Evolutionary conservation across 2,888 invertebrate genomes (phyloP).

Genomic region (Pseudolycoriella hygida): DNA sequence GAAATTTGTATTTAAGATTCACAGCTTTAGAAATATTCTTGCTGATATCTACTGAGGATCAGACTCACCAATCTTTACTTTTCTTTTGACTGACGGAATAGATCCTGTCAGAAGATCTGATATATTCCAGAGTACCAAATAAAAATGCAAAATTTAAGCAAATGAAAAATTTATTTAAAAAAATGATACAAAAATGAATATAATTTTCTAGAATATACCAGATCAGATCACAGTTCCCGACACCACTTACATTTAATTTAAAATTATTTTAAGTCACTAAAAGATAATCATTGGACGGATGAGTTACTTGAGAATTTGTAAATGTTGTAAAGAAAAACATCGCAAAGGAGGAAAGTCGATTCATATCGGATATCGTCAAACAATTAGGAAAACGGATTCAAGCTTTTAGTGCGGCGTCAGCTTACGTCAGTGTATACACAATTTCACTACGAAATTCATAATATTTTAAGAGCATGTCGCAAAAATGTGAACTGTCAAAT

Average conservation of each 20-base stretch:
- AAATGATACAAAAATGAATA: slow-evolving; percentile 4
- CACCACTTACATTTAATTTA: slow-evolving; percentile 8
- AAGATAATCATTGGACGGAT: slow-evolving; percentile 1
- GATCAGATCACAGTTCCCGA: slow-evolving; percentile 11
- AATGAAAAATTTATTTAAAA: slow-evolving; percentile 1
- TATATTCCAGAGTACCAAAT: not conserved
- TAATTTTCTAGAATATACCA: slow-evolving; percentile 10
- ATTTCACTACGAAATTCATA: too few relatives aligned
- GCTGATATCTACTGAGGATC: too few relatives aligned
- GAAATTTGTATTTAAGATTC: too few relatives aligned
- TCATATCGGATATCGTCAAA: too few relatives aligned
- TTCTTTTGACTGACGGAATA: not conserved
- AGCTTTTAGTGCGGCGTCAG: too few relatives aligned
- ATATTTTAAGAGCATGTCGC: too few relatives aligned
- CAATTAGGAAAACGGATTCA: too few relatives aligned
- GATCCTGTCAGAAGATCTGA: not conserved
- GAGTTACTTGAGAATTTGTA: not conserved
- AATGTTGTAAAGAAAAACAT: not conserved
- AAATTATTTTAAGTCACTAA: not conserved
- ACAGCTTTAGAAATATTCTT: too few relatives aligned
- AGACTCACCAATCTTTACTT: too few relatives aligned
- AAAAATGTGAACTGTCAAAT: too few relatives aligned
- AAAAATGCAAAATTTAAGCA: not conserved
- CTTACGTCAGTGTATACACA: too few relatives aligned
- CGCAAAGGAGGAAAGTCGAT: too few relatives aligned